These are phyloP conservation scores for Tanytarsus gracilentus DNA, from an alignment of 2,888 invertebrate species.

Conservation along the genomic window DNA sequence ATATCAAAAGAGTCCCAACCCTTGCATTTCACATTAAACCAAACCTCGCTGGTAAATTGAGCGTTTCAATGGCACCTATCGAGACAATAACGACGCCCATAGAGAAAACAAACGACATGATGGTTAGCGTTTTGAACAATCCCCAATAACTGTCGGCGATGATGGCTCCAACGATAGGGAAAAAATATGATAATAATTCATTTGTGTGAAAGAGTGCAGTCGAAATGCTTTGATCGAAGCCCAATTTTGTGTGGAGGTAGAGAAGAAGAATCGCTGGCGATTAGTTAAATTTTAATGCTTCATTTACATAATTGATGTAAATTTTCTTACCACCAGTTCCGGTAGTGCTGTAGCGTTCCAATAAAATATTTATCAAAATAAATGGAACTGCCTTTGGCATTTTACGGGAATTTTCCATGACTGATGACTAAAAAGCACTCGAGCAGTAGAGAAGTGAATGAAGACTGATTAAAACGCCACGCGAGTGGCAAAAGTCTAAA, in stretches of 20 bases:
- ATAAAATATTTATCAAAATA: neutral
- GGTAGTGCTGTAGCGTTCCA: conserved; percentile 4
- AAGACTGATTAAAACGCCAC: too few species aligned
- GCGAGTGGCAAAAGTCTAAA: neutral
- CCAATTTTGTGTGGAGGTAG: conserved; percentile 6
- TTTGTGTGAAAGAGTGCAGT: conserved; percentile 10
- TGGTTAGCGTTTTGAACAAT: conserved; percentile 2
- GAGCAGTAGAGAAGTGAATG: too few species aligned
- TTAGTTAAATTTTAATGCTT: neutral
- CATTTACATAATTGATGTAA: neutral
- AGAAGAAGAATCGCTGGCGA: neutral
- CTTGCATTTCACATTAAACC: too few species aligned
- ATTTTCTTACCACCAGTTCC: conserved; percentile 3
- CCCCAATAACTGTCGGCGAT: conserved; percentile 16
- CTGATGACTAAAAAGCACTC: too few species aligned
- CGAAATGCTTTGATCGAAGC: conserved; percentile 10
- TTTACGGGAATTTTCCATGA: too few species aligned
- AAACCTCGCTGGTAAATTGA: neutral
- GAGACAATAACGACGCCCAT: neutral
- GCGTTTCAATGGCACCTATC: neutral
- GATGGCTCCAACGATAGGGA: conserved; percentile 16
- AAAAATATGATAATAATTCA: neutral
- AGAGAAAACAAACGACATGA: neutral
- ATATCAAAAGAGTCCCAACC: too few species aligned
- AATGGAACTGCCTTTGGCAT: neutral